Conservation (phyloP, 2,888 invertebrate species). For the Heliconius ethilla region DNA sequence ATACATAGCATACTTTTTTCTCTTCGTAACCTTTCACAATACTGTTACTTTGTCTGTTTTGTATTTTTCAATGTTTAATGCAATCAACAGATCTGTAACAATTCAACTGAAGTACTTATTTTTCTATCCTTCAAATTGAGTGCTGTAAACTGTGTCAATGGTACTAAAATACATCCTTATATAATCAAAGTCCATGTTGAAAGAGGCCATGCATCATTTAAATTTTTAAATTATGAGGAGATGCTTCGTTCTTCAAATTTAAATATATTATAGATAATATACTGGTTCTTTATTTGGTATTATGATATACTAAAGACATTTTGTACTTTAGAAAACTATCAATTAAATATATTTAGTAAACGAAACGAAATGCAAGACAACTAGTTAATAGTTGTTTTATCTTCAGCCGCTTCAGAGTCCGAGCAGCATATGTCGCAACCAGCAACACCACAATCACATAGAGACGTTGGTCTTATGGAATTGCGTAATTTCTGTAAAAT, state of each 20-base stretch:
- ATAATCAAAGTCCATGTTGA: constrained; percentile 58
- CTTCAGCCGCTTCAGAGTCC: constrained; percentile 72
- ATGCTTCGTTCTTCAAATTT: neutral
- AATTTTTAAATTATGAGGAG: neutral
- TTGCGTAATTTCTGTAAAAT: constrained; percentile 87
- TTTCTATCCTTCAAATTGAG: constrained; percentile 51
- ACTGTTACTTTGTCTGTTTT: neutral
- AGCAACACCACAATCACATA: constrained; percentile 89
- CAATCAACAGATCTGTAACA: constrained; percentile 48
- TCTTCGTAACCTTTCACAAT: constrained; percentile 7
- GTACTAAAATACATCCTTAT: constrained; percentile 45
- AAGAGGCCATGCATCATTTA: neutral
- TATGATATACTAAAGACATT: neutral
- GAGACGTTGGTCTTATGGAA: constrained; percentile 86
- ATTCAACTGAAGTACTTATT: constrained; percentile 46
- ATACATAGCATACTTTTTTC: neutral
- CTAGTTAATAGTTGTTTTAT: constrained; percentile 74
- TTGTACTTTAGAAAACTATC: constrained; percentile 12
- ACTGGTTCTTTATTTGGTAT: constrained; percentile 14
- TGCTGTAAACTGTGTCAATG: constrained; percentile 54
- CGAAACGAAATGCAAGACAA: constrained; percentile 45
- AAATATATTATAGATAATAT: neutral
- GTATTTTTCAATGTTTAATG: constrained; percentile 32
- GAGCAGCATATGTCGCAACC: constrained; percentile 86
- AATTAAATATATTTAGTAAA: constrained; percentile 14